These are phyloP conservation scores for Diarsia rubi DNA, from an alignment of 2,888 invertebrate genomes.

Conservation along the genomic window DNA sequence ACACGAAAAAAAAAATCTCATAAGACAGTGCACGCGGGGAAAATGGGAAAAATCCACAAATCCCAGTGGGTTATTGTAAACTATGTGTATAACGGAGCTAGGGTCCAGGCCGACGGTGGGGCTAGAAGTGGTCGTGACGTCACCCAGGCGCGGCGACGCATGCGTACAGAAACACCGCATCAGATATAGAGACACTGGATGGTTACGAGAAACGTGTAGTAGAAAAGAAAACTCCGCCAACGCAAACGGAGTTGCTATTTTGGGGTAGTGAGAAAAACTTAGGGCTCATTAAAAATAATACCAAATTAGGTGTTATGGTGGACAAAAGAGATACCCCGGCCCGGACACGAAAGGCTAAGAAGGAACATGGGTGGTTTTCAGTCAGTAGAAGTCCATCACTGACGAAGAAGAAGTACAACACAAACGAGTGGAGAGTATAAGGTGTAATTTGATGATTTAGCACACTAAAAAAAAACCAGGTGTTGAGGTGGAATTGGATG, in stretches of 20 bases:
- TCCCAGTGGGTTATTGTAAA: slow-evolving; percentile 42
- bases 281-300: background rate
- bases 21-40: slow-evolving; percentile 36
- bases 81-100: slow-evolving; percentile 61
- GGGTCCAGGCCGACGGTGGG: slow-evolving; percentile 77
- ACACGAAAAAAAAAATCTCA: slow-evolving; percentile 34
- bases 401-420: too few relatives aligned
- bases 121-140: slow-evolving; percentile 83
- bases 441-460: too few relatives aligned
- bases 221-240: background rate
- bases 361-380: too few relatives aligned
- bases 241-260: slow-evolving; percentile 5
- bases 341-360: too few relatives aligned
- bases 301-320: background rate
- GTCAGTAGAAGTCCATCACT: too few relatives aligned
- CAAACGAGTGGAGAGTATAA: too few relatives aligned
- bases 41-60: background rate
- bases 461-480: too few relatives aligned
- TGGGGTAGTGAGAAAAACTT: too few relatives aligned
- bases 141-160: slow-evolving; percentile 86
- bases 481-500: background rate
- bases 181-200: slow-evolving; percentile 74
- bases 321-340: too few relatives aligned
- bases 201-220: slow-evolving; percentile 11
- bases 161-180: slow-evolving; percentile 76